phyloP scores from a whole-genome alignment of 2,797 vertebrate species.

The Pelodytes ibericus region DNA sequence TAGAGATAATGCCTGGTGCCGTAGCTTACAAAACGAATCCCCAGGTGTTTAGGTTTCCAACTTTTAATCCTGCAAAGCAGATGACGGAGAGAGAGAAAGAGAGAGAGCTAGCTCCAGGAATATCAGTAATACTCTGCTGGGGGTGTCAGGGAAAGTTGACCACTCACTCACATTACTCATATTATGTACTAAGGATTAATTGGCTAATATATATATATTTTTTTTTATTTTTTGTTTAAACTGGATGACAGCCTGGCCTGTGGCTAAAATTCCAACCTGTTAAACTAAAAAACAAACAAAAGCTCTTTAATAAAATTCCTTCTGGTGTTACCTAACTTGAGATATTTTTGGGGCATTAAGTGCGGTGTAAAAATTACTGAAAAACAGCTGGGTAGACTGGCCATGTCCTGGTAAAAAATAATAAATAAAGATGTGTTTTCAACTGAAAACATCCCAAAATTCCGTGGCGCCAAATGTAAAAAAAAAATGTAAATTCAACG shows the following conservation, averaged over 20 bases:
- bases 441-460: too few relatives aligned
- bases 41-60: not conserved
- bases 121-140: not conserved
- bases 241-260: not conserved
- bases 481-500: too few relatives aligned
- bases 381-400: too few relatives aligned
- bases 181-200: not conserved
- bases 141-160: not conserved
- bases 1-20: too few relatives aligned
- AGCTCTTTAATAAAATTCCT: constrained; percentile 6
- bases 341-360: too few relatives aligned
- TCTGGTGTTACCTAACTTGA: too few relatives aligned
- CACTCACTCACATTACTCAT: not conserved
- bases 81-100: not conserved
- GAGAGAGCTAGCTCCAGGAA: not conserved
- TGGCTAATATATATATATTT: not conserved
- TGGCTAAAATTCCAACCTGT: not conserved
- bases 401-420: too few relatives aligned
- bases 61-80: not conserved
- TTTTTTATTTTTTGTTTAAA: not conserved
- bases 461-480: too few relatives aligned
- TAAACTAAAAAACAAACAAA: constrained; percentile 7
- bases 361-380: too few relatives aligned
- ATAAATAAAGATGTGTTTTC: too few relatives aligned
- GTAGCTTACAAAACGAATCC: too few relatives aligned